These are phyloP conservation scores for Drosophila atripex DNA, from an alignment of 2,888 invertebrate species.

Conservation along the genomic window DNA sequence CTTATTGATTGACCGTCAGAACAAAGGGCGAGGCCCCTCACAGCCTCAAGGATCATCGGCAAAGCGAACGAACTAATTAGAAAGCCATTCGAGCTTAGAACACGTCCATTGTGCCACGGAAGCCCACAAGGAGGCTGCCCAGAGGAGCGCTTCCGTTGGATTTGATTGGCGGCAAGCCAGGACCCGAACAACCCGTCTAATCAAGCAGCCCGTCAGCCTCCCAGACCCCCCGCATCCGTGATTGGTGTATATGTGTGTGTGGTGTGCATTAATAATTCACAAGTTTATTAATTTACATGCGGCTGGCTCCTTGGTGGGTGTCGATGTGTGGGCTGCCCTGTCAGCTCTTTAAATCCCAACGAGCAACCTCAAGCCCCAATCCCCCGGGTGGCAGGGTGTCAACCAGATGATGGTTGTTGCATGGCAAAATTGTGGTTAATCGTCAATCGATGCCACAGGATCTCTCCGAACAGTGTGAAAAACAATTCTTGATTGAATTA, in stretches of 20 bases:
- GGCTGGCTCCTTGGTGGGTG: constrained; percentile 20
- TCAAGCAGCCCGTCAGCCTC: constrained; percentile 17
- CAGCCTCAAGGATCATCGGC: constrained; percentile 67
- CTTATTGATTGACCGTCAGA: constrained; percentile 63
- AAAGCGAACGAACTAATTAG: constrained; percentile 68
- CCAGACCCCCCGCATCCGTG: constrained; percentile 1
- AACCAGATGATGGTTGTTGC: constrained; percentile 15
- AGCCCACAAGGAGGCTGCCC: constrained; percentile 14
- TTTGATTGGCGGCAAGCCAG: constrained; percentile 44
- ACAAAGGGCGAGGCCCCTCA: constrained; percentile 54
- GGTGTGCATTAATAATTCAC: constrained; percentile 70
- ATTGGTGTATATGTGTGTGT: constrained; percentile 14
- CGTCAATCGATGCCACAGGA: constrained; percentile 31
- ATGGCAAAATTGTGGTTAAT: constrained; percentile 34
- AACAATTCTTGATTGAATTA: background rate
- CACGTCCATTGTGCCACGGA: constrained; percentile 44
- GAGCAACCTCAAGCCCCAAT: constrained; percentile 1
- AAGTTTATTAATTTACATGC: constrained; percentile 71
- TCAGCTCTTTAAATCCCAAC: constrained; percentile 37
- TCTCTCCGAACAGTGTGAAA: background rate
- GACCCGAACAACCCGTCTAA: constrained; percentile 23
- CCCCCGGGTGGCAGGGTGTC: background rate
- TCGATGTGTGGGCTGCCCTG: constrained; percentile 17
- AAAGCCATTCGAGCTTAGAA: constrained; percentile 61
- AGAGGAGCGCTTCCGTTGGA: constrained; percentile 33